Evolutionary conservation across 2,113 vertebrate species (phyloP).

Genomic region (Spheniscus mendiculus): DNA sequence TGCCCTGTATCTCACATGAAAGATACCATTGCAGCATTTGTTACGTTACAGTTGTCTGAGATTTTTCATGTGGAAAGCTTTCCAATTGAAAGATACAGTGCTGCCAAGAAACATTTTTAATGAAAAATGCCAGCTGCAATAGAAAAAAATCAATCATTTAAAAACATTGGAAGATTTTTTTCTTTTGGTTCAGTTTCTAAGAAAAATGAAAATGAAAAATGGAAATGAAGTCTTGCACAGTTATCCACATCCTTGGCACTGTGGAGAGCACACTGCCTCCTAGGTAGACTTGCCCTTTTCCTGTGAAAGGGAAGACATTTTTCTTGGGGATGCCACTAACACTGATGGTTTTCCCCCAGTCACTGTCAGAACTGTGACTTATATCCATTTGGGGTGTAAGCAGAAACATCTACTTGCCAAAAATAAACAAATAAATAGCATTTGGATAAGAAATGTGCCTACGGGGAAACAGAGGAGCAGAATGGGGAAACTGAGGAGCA

Average conservation of each 20-base stretch:
- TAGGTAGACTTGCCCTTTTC: neutral
- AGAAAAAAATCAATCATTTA: neutral
- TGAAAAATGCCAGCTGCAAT: neutral
- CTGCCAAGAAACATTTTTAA: slow-evolving; percentile 42
- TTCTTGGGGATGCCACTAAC: neutral
- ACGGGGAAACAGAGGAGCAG: neutral
- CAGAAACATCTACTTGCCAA: neutral
- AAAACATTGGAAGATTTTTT: neutral
- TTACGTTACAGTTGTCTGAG: neutral
- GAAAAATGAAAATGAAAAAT: neutral
- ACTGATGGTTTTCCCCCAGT: neutral
- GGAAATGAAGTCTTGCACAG: neutral
- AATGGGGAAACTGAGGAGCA: neutral
- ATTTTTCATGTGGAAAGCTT: slow-evolving; percentile 38
- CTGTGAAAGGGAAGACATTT: neutral
- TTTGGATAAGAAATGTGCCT: neutral
- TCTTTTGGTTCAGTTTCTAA: neutral
- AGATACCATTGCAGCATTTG: neutral
- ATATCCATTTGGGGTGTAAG: neutral
- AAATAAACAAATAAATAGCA: neutral
- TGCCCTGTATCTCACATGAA: neutral
- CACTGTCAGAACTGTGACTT: neutral
- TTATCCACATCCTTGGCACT: neutral
- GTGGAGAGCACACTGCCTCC: neutral
- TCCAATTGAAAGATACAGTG: slow-evolving; percentile 1